Evolutionary conservation across 2,888 invertebrate species (phyloP), one percentile per base, ranked within the genome.

Genomic region (Drosophila cognata): DNA sequence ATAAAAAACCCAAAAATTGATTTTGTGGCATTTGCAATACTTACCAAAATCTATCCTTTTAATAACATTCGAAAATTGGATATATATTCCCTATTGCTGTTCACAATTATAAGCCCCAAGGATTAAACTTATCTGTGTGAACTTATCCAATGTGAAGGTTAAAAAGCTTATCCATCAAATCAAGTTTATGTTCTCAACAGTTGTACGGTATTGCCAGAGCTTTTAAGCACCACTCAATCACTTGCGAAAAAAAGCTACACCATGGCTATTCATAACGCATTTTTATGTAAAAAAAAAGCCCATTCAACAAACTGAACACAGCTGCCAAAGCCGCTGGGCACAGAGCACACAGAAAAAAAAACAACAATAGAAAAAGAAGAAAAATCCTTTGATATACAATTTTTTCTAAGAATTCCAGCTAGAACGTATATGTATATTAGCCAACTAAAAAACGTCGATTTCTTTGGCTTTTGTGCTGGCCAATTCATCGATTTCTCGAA

Each of bases 401-500:
- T 36, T 8, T 29, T 7, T 0, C 29, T 31, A 18, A 38, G 13
- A 29, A 21, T 58, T 53, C 1, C 2, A 36, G 21, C 10, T 16
- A n/a, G 4, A 28, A 36, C 6, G 16, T 25, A 25, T 16, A 16
- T 31, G 8, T 57, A 35, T 65, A 46, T 67, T 67, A 46, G 53
- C 58, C 31, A 60, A 16, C 59, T 43, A 57, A 50, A 57, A 35
- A 56, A 13, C 18, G 13, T 33, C 8, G n/a, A 43, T 29, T 2
- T 43, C 5, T 35, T 28, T 48, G 29, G 28, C 13, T 36, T 43
- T 57, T 25, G n/a, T 58, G 21, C 31, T 33, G 31, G 43, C 38
- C 52, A 57, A 60, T 73, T 56, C 60, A 73, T 74, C 52, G 73
- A 60, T 66, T 63, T 35, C 28, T 41, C n/a, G 28, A 48, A 38